Base-by-base conservation (phyloP, 2,888 invertebrate species). In the Pterostichus niger region DNA sequence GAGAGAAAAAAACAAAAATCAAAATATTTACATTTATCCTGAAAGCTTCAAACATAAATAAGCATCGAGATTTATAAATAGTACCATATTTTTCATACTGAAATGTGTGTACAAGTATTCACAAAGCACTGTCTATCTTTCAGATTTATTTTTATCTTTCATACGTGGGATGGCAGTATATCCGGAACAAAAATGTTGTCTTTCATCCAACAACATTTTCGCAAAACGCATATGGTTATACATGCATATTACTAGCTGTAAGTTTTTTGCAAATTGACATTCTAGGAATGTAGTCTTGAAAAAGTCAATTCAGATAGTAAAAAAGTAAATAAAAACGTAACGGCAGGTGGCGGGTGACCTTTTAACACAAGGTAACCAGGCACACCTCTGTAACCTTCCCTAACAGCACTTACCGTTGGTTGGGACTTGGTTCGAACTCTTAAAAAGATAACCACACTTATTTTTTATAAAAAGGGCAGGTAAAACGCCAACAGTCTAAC, bases 301-400 rank as follows among this genome's bases (percentile, higher is more conserved):
- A 68, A 68, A 68, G 44, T 24, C 44, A 40, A 15, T 15, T 56
- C n/a, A 3, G 5, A 9, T 40, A 7, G 40, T 9, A 40, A 40
- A 40, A 24, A 40, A 40, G 5, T 59, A 31, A 59, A 59, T 59
- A 59, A 31, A 54, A 59, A 59, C 31, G 59, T 59, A 59, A 59
- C 59, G 31, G 59, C 24, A 68, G 15, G 68, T 35, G 44, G 13
- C 13, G 33, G 31, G 13, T 68, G 68, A 68, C 68, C 68, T 68
- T 68, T 68, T 13, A 13, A 0, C 5, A 52, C 76, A 76, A 76
- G 76, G 76, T 76, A 52, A 76, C 76, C 49, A 13, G 24, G 76
- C 76, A 52, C 76, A 76, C 76, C 76, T 54, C 54, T 52, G 13
- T 76, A 76, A 52, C 52, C 76, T 52, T 76, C 17, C 52, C 46